phyloP scores from a whole-genome alignment of 2,888 invertebrate genomes.

The Eutolmus rufibarbis region DNA sequence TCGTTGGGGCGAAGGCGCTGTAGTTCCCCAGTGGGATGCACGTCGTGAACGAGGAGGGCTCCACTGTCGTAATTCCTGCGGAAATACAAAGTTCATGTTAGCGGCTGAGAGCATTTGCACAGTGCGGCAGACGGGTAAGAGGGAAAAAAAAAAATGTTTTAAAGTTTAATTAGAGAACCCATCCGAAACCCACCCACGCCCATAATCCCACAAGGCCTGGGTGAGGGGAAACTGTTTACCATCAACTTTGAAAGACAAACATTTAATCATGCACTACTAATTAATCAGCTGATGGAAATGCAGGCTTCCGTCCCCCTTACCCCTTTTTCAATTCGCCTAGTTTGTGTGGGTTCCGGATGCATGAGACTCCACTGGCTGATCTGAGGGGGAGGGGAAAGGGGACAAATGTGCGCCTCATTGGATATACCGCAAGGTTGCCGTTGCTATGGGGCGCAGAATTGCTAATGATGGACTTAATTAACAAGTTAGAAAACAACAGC shows the following conservation, averaged over 20 bases:
- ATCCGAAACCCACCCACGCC: background rate
- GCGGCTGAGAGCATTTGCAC: background rate
- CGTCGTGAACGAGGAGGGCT: conserved; percentile 65
- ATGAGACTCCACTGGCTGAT: background rate
- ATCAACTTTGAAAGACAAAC: background rate
- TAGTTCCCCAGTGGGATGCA: conserved; percentile 65
- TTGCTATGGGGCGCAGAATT: background rate
- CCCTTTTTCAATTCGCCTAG: background rate
- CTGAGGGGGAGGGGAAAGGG: background rate
- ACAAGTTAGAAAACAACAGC: background rate
- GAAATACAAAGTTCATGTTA: conserved; percentile 22
- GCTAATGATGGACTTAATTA: background rate
- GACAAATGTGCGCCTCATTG: background rate
- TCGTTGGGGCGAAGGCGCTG: conserved; percentile 64
- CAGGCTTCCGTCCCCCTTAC: background rate
- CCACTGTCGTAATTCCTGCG: conserved; percentile 61
- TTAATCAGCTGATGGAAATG: conserved; percentile 11
- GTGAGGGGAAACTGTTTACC: background rate
- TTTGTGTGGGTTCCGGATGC: background rate
- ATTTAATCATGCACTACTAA: conserved; percentile 4
- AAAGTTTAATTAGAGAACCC: background rate
- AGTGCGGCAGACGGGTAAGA: background rate
- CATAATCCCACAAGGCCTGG: background rate
- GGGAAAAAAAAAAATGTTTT: background rate
- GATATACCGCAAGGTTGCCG: background rate